Evolutionary conservation across 1,140 invertebrate species (phyloP).

Genomic region (Fopius arisanus): DNA sequence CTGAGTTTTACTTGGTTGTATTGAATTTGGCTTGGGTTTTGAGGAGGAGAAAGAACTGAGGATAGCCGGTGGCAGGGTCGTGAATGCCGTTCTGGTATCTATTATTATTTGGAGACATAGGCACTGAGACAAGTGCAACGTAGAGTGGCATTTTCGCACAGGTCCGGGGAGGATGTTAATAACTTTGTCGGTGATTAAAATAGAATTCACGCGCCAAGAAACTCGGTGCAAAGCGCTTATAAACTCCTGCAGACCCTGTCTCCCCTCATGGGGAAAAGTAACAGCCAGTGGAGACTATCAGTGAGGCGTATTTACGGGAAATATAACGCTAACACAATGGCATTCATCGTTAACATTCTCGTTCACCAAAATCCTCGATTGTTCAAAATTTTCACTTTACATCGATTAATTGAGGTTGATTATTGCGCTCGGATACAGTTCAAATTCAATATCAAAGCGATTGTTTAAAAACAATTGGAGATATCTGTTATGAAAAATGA

Average conservation of each 20-base stretch:
- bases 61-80: constrained; percentile 34
- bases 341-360: not conserved
- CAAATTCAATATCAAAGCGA: too few species aligned
- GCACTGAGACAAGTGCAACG: constrained; percentile 38
- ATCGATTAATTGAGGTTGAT: too few species aligned
- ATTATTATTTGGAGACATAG: constrained; percentile 55
- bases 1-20: not conserved
- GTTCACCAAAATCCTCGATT: too few species aligned
- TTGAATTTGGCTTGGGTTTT: not conserved
- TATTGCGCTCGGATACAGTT: too few species aligned
- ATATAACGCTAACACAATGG: not conserved
- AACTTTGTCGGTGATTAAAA: constrained; percentile 51
- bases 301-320: too few species aligned
- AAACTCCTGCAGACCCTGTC: not conserved
- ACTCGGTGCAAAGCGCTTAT: not conserved
- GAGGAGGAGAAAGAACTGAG: not conserved
- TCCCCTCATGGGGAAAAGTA: not conserved
- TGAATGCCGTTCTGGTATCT: constrained; percentile 47
- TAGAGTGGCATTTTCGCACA: constrained; percentile 38
- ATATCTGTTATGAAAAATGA: not conserved
- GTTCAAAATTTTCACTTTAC: too few species aligned
- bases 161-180: constrained; percentile 49
- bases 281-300: not conserved
- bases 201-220: constrained; percentile 43
- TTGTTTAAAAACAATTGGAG: not conserved